Base-by-base conservation (phyloP, 2,797 vertebrate genomes). In the Micromesistius poutassou region DNA sequence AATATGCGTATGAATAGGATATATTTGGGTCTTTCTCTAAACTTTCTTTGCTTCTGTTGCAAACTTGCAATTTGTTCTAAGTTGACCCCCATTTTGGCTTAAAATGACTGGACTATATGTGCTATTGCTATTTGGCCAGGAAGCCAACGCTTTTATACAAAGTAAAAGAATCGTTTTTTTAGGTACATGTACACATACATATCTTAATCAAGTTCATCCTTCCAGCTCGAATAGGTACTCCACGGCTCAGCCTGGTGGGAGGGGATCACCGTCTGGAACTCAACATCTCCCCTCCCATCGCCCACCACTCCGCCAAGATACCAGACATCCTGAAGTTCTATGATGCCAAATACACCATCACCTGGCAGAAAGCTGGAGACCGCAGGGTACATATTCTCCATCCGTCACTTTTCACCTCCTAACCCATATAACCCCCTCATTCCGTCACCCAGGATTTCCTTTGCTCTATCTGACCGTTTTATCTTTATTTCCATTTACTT, bases 151-250 rank as follows among this genome's bases (percentile, higher is more conserved):
- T 62, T 62, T 62, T 62, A 9, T 62, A 9, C 55, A 62, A 62
- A 62, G 55, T n/a, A 22, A 42, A 42, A 55, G 6, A n/a, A 55
- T 55, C 0, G 55, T n/a, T 62, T 62, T 25, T 62, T n/a, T n/a
- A 62, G 55, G 19, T 62, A 16, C 55, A 62, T 10, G 55, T 62
- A 35, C 33, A 7, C 7, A 35, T 35, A 35, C 33, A 35, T 9
- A 5, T 10, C 31, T 7, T 50, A 42, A n/a, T 46, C 7, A 12
- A 28, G 3, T 78, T 14, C n/a, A 31, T 78, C 31, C 68, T 4
- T 74, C 25, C n/a, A 94, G 93, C 90, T 10, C 71, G 3, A 71
- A 85, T 94, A n/a, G 82, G 79, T 71, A 82, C 90, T 42, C 90
- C 92, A 1, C 0, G 3, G 0, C 2, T 93, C 1, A 79, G 79